These are phyloP conservation scores for Cordilura impudica DNA, from an alignment of 2,888 invertebrate genomes.

Conservation along the genomic window DNA sequence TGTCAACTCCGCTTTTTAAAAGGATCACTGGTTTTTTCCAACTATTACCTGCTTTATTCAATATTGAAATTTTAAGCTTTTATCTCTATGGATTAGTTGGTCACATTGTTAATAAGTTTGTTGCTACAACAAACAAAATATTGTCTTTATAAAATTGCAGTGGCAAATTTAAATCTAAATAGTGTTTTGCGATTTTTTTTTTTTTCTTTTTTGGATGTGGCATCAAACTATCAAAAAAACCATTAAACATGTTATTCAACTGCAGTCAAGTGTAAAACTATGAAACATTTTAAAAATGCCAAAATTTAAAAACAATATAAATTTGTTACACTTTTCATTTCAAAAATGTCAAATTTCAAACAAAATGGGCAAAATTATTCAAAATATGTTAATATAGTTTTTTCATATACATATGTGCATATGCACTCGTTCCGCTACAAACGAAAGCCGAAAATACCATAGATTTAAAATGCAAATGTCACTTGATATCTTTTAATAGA, in stretches of 20 bases:
- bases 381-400: slow-evolving; percentile 20
- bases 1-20: no score
- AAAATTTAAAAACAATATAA: slow-evolving; percentile 28
- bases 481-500: slow-evolving; percentile 27
- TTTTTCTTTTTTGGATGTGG: slow-evolving; percentile 29
- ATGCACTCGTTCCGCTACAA: not conserved
- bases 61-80: no score
- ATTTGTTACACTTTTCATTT: slow-evolving; percentile 44
- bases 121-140: not conserved
- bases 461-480: slow-evolving; percentile 55
- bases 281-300: slow-evolving; percentile 32
- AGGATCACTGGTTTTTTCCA: no score
- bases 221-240: slow-evolving; percentile 41
- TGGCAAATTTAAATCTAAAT: slow-evolving; percentile 36
- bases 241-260: slow-evolving; percentile 45
- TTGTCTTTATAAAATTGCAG: slow-evolving; percentile 12
- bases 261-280: slow-evolving; percentile 55
- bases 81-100: slow-evolving; percentile 2
- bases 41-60: no score
- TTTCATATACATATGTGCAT: no score
- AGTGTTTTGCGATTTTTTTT: slow-evolving; percentile 22
- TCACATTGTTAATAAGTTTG: not conserved
- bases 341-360: slow-evolving; percentile 54
- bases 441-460: not conserved
- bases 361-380: slow-evolving; percentile 18